These are phyloP conservation scores for Petrolisthes manimaculis DNA, from an alignment of 2,888 invertebrate species.

Conservation along the genomic window DNA sequence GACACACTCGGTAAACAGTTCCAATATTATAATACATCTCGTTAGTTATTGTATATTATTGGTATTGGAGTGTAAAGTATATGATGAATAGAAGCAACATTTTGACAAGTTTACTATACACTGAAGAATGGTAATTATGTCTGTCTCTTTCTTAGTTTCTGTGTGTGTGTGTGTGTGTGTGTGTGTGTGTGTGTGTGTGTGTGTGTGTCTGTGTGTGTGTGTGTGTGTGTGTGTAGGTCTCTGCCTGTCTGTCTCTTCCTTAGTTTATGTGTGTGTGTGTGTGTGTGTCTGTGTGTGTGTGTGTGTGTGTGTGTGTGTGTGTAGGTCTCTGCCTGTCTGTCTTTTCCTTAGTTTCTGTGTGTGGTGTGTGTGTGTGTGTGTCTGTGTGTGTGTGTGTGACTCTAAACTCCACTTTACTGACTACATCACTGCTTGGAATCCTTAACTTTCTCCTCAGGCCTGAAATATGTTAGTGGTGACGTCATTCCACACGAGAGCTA, in stretches of 20 bases:
- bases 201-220: background rate
- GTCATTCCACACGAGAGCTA: too few relatives aligned
- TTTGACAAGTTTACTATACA: too few relatives aligned
- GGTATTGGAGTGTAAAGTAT: too few relatives aligned
- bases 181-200: background rate
- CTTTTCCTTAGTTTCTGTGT: background rate
- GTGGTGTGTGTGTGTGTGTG: conserved; percentile 35
- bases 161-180: background rate
- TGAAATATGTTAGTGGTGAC: too few relatives aligned
- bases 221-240: background rate
- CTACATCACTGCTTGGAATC: too few relatives aligned
- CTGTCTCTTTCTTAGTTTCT: background rate
- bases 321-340: conserved; percentile 31
- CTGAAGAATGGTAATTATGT: background rate
- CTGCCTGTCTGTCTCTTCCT: background rate
- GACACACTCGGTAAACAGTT: too few relatives aligned
- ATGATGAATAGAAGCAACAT: too few relatives aligned
- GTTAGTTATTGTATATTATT: too few relatives aligned
- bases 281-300: background rate
- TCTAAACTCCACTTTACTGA: too few relatives aligned
- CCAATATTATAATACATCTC: too few relatives aligned
- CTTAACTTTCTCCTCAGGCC: too few relatives aligned
- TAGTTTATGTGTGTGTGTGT: conserved; percentile 7
- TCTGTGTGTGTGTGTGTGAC: conserved; percentile 34
- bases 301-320: conserved; percentile 28